Conservation (phyloP, 2,797 vertebrate species). For the Etheostoma perlongum region DNA sequence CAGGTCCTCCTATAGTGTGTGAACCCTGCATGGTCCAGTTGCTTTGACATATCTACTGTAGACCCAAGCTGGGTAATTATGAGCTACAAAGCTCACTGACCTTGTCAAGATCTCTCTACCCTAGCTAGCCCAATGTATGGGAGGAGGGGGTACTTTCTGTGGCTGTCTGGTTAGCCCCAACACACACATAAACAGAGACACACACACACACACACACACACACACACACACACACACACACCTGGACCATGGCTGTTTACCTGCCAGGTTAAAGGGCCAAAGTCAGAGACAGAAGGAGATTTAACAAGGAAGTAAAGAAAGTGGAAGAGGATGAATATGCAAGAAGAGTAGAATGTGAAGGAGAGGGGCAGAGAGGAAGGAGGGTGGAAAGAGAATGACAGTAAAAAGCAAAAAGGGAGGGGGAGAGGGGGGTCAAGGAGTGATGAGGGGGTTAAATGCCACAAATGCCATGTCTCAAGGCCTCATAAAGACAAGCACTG, state of each 20-base stretch:
- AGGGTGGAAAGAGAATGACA: slow-evolving; percentile 64
- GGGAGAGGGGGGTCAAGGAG: slow-evolving; percentile 65
- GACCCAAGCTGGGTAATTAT: slow-evolving; percentile 78
- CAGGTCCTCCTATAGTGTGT: slow-evolving; percentile 27
- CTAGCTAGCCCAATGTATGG: slow-evolving; percentile 49
- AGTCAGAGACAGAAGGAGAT: slow-evolving; percentile 76
- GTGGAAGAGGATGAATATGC: slow-evolving; percentile 75
- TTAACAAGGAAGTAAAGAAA: slow-evolving; percentile 66
- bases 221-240: slow-evolving; percentile 53
- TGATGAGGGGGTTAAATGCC: slow-evolving; percentile 85
- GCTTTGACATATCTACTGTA: slow-evolving; percentile 74
- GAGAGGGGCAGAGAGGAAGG: slow-evolving; percentile 52
- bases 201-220: slow-evolving; percentile 40
- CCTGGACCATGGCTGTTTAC: slow-evolving; percentile 72
- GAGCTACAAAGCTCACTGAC: slow-evolving; percentile 84
- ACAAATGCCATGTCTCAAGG: slow-evolving; percentile 83
- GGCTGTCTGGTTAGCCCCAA: slow-evolving; percentile 60
- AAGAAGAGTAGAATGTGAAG: slow-evolving; percentile 56
- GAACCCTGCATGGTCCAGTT: slow-evolving; percentile 61
- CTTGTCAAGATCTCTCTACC: slow-evolving; percentile 78
- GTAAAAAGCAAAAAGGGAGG: slow-evolving; percentile 66
- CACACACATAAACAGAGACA: slow-evolving; percentile 32
- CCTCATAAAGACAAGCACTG: slow-evolving; percentile 83
- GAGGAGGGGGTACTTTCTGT: slow-evolving; percentile 58
- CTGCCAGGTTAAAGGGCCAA: slow-evolving; percentile 79